Conservation (phyloP, 2,888 invertebrate genomes). For the Teinopalpus imperialis region DNA sequence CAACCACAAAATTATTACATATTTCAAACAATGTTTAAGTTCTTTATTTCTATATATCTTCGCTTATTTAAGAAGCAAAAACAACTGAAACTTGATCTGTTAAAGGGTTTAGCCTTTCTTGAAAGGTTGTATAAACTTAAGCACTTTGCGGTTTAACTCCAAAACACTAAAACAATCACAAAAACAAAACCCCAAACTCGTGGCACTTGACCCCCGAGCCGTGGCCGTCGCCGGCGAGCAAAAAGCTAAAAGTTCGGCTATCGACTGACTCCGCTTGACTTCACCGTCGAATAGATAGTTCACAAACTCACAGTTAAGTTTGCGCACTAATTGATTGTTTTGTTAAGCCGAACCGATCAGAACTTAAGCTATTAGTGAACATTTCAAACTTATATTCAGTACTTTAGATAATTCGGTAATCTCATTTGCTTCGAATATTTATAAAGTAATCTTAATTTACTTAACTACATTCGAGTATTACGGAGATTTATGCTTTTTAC, state of each 20-base stretch:
- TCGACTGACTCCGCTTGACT: constrained; percentile 11
- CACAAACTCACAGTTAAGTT: constrained; percentile 5
- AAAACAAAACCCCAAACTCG: constrained; percentile 9
- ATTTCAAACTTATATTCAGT: constrained; percentile 3
- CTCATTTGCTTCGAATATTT: neutral
- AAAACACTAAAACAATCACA: constrained; percentile 7
- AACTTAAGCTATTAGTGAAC: constrained; percentile 9
- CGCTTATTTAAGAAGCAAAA: too few species aligned
- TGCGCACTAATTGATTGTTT: constrained; percentile 19
- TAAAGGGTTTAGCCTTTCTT: too few species aligned
- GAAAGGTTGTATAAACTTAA: too few species aligned
- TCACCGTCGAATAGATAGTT: constrained; percentile 13
- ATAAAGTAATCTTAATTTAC: too few species aligned
- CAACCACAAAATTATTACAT: too few species aligned
- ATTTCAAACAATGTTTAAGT: too few species aligned
- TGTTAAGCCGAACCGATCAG: neutral
- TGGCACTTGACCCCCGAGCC: constrained; percentile 6
- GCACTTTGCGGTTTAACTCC: too few species aligned
- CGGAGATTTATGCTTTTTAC: too few species aligned
- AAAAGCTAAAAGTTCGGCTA: constrained; percentile 17
- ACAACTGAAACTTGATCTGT: too few species aligned
- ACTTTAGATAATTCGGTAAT: too few species aligned
- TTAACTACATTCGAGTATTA: too few species aligned
- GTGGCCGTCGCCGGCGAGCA: neutral
- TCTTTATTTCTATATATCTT: too few species aligned